Evolutionary conservation across 2,888 invertebrate genomes (phyloP), one percentile per base, ranked within the genome.

Genomic region (Tetrapedia diversipes): DNA sequence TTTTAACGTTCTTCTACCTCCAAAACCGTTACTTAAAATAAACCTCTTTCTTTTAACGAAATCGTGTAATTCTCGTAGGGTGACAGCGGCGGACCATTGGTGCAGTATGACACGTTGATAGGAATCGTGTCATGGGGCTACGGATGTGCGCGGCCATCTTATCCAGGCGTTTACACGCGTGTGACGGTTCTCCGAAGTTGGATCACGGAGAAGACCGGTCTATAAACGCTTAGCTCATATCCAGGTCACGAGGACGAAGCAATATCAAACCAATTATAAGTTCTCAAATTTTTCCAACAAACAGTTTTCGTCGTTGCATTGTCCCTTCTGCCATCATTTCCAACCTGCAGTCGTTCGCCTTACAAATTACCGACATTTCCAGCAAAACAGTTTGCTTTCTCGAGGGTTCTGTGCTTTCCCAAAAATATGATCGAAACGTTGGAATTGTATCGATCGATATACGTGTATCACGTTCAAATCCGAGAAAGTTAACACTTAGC

Each of bases 51-150:
- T 29, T 29, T 19, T 1, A 8, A 24, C n/a, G 4, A 11, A 19
- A 49, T 1, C n/a, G 19, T 14, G 10, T n/a, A 10, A 19, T 60
- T 57, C 16, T 32, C 6, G 16, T 92, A 93, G 87, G 94, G 93
- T 0, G 93, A 94, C 82, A 93, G 93, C 1, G 94, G 94, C 0
- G 94, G 94, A 3, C 93, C 93, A 10, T 84, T 94, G 27, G 93
- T 93, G 16, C 89, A 91, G 29, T 81, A 91, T 32, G 89, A 89
- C 27, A 83, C 88, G 45, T 84, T 94, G n/a, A 84, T 94, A 11
- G 94, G 94, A n/a, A 90, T 94, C 27, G 93, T 94, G 0, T 94
- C 93, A 6, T 93, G 93, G 92, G 94, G 93, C 1, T 93, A 93
- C 86, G 93, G 92, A 0, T 94, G 94, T 76, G 93, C 93, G 0